These are phyloP conservation scores for Halocaridina rubra DNA, from an alignment of 2,888 invertebrate genomes.

Conservation along the genomic window DNA sequence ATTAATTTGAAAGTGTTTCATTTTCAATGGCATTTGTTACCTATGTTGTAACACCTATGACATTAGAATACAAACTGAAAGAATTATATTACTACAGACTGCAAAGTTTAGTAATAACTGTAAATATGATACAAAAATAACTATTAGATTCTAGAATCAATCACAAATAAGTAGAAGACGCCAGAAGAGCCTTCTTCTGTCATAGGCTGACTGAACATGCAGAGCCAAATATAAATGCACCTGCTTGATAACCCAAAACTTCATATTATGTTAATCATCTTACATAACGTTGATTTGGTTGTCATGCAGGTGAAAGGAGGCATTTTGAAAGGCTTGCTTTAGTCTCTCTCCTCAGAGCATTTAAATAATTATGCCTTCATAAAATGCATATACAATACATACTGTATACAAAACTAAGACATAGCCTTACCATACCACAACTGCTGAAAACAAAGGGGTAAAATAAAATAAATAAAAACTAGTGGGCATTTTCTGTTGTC, in stretches of 20 bases:
- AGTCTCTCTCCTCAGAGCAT: background rate
- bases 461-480: constrained; percentile 13
- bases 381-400: constrained; percentile 34
- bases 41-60: constrained; percentile 5
- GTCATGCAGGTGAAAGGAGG: background rate
- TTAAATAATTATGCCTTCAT: constrained; percentile 2
- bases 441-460: constrained; percentile 5
- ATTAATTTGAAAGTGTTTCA: constrained; percentile 35
- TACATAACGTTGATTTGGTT: background rate
- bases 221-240: constrained; percentile 34
- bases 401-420: no score
- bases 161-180: constrained; percentile 46
- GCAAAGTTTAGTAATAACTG: constrained; percentile 53
- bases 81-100: constrained; percentile 51
- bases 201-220: constrained; percentile 23
- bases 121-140: constrained; percentile 57
- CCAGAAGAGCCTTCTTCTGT: constrained; percentile 33
- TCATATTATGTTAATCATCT: background rate
- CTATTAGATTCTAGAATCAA: constrained; percentile 48
- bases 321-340: background rate
- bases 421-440: constrained; percentile 32
- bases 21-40: background rate
- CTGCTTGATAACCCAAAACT: background rate
- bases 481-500: constrained; percentile 52
- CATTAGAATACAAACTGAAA: constrained; percentile 38